phyloP scores from a whole-genome alignment of 2,113 vertebrate genomes.

The Chlorodrepanis virens region DNA sequence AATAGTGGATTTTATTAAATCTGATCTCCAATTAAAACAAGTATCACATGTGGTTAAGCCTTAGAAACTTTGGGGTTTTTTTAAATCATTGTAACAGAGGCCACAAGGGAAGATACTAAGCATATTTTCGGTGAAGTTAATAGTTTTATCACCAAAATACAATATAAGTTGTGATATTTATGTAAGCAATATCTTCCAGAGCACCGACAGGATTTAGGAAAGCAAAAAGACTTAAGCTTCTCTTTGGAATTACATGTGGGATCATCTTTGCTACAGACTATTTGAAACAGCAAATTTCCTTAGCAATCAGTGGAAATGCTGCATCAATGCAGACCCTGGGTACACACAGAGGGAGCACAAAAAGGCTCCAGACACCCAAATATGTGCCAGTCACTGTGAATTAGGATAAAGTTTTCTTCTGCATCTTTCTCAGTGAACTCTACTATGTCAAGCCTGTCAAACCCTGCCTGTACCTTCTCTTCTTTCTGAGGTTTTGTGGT shows the following conservation, averaged over 20 bases:
- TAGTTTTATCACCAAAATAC: slow-evolving; percentile 19
- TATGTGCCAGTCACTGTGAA: background rate
- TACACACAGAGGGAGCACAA: rapidly evolving
- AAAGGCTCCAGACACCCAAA: background rate
- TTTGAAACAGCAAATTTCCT: background rate
- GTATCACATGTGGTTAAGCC: background rate
- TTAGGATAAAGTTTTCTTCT: background rate
- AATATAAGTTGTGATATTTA: background rate
- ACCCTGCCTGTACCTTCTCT: background rate
- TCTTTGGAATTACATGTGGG: background rate
- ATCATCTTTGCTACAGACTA: background rate
- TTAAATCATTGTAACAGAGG: background rate
- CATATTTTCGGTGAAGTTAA: background rate
- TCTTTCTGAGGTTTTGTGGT: background rate
- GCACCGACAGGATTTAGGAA: background rate
- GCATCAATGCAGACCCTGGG: background rate
- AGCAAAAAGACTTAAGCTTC: background rate
- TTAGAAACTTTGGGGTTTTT: background rate
- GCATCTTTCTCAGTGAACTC: background rate
- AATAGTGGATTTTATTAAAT: background rate
- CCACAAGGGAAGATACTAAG: background rate
- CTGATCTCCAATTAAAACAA: slow-evolving; percentile 27
- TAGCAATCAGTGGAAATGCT: rapidly evolving
- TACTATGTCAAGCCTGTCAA: background rate
- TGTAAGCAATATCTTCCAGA: background rate